Base-by-base conservation (phyloP, 2,888 invertebrate species). In the Vesta saturnalis region DNA sequence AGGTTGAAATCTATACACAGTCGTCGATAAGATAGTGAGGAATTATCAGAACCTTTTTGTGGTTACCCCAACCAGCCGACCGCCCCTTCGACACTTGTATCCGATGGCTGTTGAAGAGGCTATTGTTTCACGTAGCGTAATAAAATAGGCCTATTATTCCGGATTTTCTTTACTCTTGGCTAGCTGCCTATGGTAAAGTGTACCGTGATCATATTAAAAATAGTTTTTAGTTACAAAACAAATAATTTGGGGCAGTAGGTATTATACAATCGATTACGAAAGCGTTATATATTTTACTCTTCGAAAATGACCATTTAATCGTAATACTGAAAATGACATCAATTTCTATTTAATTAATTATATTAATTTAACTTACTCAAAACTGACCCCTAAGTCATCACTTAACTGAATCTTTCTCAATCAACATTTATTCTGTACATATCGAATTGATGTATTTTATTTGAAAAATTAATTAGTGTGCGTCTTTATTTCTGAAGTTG, bases 81-180 rank as follows among this genome's bases (percentile, higher is more conserved):
- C 52, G 19, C 66, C 67, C 68, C 59, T 68, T 59, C 56, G 59
- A 63, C 63, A 64, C 64, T 65, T 69, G 69, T 69, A 54, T 69
- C 65, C 61, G 64, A 69, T 69, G 65, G 57, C 58, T 58, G 58
- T 52, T 69, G 65, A 69, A 69, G 69, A 54, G 65, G 58, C 69
- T 23, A 64, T 61, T 61, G 61, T 69, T 61, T 69, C 68, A 47
- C 68, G 23, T 39, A 18, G 55, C 57, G 56, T 64, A 64, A 63
- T 67, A 67, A 68, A 68, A 68, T 68, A 60, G 68, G 60, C 68
- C 68, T 68, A 68, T 68, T 68, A 68, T 68, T 68, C 60, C 68
- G 60, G 68, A 60, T 64, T 68, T 68, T 68, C 43, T 64, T 64
- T 68, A 64, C 54, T 65, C 54, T 39, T 47, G 23, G 60, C 58